These are phyloP conservation scores for Belonocnema kinseyi DNA, from an alignment of 1,140 invertebrate genomes.

Conservation along the genomic window DNA sequence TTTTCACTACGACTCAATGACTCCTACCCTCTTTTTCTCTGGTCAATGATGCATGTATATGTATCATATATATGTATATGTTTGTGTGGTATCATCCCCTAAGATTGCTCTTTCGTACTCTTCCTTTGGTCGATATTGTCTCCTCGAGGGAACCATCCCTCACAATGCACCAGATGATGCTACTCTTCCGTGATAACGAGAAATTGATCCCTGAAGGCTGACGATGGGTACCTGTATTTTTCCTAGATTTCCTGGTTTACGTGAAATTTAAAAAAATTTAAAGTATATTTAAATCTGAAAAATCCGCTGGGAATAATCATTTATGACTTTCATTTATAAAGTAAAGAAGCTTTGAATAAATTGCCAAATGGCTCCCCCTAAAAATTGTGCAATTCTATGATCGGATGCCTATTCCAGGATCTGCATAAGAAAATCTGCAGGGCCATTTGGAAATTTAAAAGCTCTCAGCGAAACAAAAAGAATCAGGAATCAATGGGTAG, in stretches of 20 bases:
- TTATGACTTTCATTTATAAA: too few species aligned
- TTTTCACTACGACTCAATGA: constrained; percentile 28
- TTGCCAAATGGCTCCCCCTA: too few species aligned
- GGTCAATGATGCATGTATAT: constrained; percentile 4
- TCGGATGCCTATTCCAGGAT: too few species aligned
- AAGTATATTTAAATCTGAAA: neutral
- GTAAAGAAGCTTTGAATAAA: too few species aligned
- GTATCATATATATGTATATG: neutral
- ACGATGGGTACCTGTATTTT: neutral
- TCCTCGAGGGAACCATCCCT: constrained; percentile 16
- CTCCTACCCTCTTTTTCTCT: neutral
- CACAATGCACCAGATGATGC: constrained; percentile 28
- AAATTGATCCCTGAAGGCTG: constrained; percentile 23
- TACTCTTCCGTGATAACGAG: constrained; percentile 22
- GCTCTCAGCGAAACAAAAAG: too few species aligned
- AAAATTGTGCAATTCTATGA: too few species aligned
- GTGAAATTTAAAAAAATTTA: neutral
- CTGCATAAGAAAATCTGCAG: too few species aligned
- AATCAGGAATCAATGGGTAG: too few species aligned
- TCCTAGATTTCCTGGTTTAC: neutral
- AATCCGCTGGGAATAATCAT: too few species aligned
- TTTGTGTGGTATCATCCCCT: neutral
- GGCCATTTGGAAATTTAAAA: too few species aligned
- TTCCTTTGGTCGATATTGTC: constrained; percentile 17
- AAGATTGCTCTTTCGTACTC: constrained; percentile 16